Evolutionary conservation across 2,888 invertebrate genomes (phyloP).

Genomic region (Troilus luridus): DNA sequence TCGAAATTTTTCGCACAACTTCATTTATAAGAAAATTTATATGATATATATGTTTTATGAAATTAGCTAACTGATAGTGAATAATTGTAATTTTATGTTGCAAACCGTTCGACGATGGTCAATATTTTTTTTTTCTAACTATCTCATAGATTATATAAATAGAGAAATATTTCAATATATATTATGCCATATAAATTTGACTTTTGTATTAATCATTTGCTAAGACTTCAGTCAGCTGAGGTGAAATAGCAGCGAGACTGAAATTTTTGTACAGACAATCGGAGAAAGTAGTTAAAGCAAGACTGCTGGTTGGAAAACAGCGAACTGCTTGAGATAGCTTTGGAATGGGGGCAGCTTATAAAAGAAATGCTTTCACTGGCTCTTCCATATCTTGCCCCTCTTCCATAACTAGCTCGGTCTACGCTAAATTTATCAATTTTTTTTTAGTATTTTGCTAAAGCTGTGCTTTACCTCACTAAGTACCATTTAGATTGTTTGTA

Average conservation of each 20-base stretch:
- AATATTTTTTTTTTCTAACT: too few species aligned
- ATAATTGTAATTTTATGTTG: too few species aligned
- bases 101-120: too few species aligned
- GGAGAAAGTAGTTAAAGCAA: background rate
- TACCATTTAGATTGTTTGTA: too few species aligned
- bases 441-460: background rate
- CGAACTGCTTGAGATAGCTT: background rate
- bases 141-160: too few species aligned
- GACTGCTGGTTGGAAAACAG: background rate
- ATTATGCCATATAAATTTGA: background rate
- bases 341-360: conserved; percentile 12
- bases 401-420: background rate
- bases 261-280: background rate
- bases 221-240: background rate
- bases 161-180: too few species aligned
- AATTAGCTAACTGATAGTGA: too few species aligned
- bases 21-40: too few species aligned
- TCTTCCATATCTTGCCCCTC: background rate
- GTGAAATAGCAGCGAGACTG: background rate
- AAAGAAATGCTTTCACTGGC: conserved; percentile 23
- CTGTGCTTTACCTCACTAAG: too few species aligned
- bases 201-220: too few species aligned
- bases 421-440: background rate
- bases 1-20: too few species aligned
- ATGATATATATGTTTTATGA: too few species aligned